Evolutionary conservation across 2,797 vertebrate genomes (phyloP), one percentile per base, ranked within the genome.

Genomic region (Hozukius guyotensis): DNA sequence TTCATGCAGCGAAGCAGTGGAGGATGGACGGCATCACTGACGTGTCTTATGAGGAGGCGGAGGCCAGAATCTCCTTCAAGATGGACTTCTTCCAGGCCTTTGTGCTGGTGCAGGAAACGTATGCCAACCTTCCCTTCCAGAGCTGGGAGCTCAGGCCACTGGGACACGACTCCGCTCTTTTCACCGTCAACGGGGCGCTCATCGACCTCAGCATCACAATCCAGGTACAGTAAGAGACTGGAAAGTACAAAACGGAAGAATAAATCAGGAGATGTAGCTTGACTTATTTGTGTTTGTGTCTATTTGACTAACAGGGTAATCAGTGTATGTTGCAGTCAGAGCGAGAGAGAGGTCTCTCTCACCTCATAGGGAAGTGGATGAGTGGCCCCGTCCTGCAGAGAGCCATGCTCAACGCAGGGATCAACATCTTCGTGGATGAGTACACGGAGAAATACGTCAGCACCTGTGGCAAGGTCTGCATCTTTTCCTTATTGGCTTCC

Each of bases 351-450:
- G 88, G 93, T 3, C 88, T 96, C 20, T 84, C 94, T 22, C 70
- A 94, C 4, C 14, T 98, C n/a, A 69, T 88, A 61, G 97, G 95
- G 56, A 94, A 92, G 84, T 98, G 97, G 98, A 95, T 96, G 96
- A 95, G 85, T 5, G 88, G 89, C 4, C 2, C 90, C 0, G 77
- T 68, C 46, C 95, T 99, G 61, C 95, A 96, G 82, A 78, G 38
- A 27, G 93, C 94, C 72, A 91, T 99, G 96, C 92, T 91, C 69
- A 87, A 84, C 2, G 89, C 94, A 0, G 98, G 98, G 34, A 69
- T 99, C 90, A 98, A 98, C 91, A 86, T 99, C 87, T 99, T 99
- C 78, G 97, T 97, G 1, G 93, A 92, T 0, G 93, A 94, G 22
- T 49, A 95, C 89, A 96, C 97, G 0, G 90, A 96, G 59, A 94